phyloP scores from a whole-genome alignment of 1,140 invertebrate genomes.

The Daktulosphaira vitifoliae region DNA sequence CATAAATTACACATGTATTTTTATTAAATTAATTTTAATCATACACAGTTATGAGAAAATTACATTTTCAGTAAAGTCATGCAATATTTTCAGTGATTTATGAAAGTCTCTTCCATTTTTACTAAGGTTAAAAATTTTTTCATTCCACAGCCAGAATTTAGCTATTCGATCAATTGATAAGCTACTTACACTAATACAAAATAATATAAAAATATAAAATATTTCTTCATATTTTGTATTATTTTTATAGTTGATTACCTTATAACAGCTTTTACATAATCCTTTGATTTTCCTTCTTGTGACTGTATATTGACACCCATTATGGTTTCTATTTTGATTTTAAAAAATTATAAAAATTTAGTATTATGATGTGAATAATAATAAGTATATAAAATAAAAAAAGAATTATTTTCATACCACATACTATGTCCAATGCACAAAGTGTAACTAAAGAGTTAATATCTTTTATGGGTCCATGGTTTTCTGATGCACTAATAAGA shows the following conservation, averaged over 20 bases:
- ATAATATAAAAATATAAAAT: background rate
- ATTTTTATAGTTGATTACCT: slow-evolving; percentile 5
- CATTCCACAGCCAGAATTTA: slow-evolving; percentile 35
- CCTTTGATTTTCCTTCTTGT: slow-evolving; percentile 35
- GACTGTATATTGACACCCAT: slow-evolving; percentile 38
- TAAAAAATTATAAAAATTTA: too few relatives aligned
- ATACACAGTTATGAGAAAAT: too few relatives aligned
- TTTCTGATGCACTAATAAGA: slow-evolving; percentile 43
- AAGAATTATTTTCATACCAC: slow-evolving; percentile 54
- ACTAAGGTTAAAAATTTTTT: slow-evolving; percentile 37
- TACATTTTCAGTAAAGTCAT: slow-evolving; percentile 58
- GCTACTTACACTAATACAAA: slow-evolving; percentile 30
- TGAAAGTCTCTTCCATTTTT: slow-evolving; percentile 45
- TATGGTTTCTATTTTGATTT: slow-evolving; percentile 39
- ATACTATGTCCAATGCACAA: slow-evolving; percentile 79
- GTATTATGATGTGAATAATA: slow-evolving; percentile 42
- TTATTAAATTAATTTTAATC: too few relatives aligned
- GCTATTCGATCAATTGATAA: slow-evolving; percentile 31
- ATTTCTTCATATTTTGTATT: background rate
- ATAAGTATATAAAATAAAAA: slow-evolving; percentile 51
- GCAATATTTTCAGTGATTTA: slow-evolving; percentile 52
- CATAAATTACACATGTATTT: too few relatives aligned
- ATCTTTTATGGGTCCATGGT: slow-evolving; percentile 47
- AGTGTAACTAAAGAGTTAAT: slow-evolving; percentile 65
- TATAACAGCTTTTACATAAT: slow-evolving; percentile 37